Evolutionary conservation across 2,888 invertebrate genomes (phyloP), one percentile per base, ranked within the genome.

Genomic region (Eupithecia subfuscata): DNA sequence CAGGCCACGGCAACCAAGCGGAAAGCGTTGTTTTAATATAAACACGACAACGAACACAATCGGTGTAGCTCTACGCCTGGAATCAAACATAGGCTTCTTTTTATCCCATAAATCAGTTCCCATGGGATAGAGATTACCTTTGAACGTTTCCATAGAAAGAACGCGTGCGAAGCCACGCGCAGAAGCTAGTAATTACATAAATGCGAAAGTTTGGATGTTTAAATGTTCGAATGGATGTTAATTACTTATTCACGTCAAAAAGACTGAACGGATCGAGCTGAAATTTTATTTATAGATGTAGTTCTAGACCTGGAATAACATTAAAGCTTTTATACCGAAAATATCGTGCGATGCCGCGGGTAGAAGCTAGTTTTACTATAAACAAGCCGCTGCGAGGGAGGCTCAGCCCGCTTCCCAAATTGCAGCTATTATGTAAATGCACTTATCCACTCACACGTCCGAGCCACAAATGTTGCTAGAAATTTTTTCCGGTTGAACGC

Each of bases 381-480:
- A 79, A 81, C 76, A 80, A 74, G 73, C 69, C 71, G 69, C 34
- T 52, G 73, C 30, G 52, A 68, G 64, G 67, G 69, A 67, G 69
- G 75, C 68, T 70, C 70, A 77, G 71, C 81, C 78, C 71, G 75
- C 77, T 79, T 79, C 74, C 81, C 76, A 79, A 81, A 82, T 82
- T 82, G 80, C 81, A 80, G 79, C 80, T 79, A 82, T 82, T 82
- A 82, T 82, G 82, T 80, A 82, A 82, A 82, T 82, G 80, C 80
- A 80, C 79, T 79, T 78, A n/a, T n/a, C n/a, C n/a, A n/a, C n/a
- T n/a, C n/a, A n/a, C n/a, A n/a, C n/a, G n/a, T n/a, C n/a, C n/a
- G n/a, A n/a, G n/a, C n/a, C n/a, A n/a, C n/a, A n/a, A n/a, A n/a
- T n/a, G n/a, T n/a, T n/a, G n/a, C n/a, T n/a, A n/a, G n/a, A n/a